Evolutionary conservation across 2,113 vertebrate genomes (phyloP).

Genomic region (Raja brachyura): DNA sequence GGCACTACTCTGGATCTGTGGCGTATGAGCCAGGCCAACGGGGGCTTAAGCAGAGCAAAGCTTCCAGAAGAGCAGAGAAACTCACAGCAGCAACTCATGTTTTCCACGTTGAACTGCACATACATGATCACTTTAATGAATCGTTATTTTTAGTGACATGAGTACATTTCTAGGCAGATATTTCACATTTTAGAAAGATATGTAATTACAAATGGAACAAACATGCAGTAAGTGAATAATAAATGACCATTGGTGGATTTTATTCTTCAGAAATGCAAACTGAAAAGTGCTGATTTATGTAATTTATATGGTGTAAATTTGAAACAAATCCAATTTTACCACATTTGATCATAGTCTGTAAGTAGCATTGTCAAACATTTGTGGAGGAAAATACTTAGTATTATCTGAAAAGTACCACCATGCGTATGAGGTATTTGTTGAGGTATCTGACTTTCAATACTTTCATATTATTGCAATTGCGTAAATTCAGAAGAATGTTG

Average conservation of each 20-base stretch:
- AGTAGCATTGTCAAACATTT: constrained; percentile 18
- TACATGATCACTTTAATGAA: too few species aligned
- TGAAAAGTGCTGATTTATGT: neutral
- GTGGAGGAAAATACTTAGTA: neutral
- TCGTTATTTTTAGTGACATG: neutral
- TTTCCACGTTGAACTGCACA: neutral
- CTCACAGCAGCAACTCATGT: neutral
- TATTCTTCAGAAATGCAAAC: neutral
- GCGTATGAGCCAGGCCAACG: too few species aligned
- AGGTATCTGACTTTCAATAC: neutral
- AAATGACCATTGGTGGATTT: neutral
- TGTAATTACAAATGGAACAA: neutral
- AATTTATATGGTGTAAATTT: neutral
- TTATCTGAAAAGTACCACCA: neutral
- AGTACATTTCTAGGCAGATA: neutral
- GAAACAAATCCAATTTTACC: constrained; percentile 10
- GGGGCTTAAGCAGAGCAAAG: too few species aligned
- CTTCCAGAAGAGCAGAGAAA: neutral
- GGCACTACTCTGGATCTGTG: too few species aligned
- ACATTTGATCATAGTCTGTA: neutral
- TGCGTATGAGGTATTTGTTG: neutral
- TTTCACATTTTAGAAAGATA: neutral
- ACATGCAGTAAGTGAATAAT: neutral
- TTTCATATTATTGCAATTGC: neutral
- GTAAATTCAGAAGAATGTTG: neutral